Evolutionary conservation across 2,797 vertebrate genomes (phyloP), one percentile per base, ranked within the genome.

Genomic region (Diceros bicornis): DNA sequence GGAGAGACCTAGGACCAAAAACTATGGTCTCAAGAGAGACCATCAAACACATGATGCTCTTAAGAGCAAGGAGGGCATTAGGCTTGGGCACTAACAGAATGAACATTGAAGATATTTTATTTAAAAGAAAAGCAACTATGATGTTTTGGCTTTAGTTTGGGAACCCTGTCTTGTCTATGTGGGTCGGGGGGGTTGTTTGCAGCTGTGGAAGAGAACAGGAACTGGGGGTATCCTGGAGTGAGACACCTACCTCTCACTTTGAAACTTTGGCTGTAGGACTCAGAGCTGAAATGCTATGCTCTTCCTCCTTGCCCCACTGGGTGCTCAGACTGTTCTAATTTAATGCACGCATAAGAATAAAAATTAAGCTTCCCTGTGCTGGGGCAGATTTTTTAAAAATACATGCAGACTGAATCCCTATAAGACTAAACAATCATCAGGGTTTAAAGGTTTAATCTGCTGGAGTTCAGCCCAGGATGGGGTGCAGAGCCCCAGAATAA

Each of bases 361-460:
- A 83, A 94, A 5, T 88, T 98, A 98, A 90, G 97, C 94, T 86
- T 98, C 97, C 93, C 89, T 95, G 55, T 17, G 11, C 88, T 95
- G 89, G 74, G 96, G 94, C 96, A 97, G 98, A 97, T 98, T 98
- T 50, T 75, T 59, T 97, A 97, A 97, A 57, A 57, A 94, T 66
- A 97, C 83, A 98, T 12, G 1, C 21, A 13, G 98, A 98, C 99
- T 99, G 99, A 98, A 98, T 91, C 98, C 98, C 98, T 98, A 18
- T 78, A 71, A 98, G 98, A 99, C 99, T 99, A 99, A 99, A 98
- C 97, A 98, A 91, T 98, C 98, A 98, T 98, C 97, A 62, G 97
- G 99, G 98, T 98, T 99, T 99, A 99, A 97, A 97, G 96, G 96
- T 99, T 99, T 99, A 99, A 99, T 99, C 99, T 98, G 97, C 96